Evolutionary conservation across 35 echinoderm and acorn worm species (phyloP).

Genomic region (Diadema setosum): DNA sequence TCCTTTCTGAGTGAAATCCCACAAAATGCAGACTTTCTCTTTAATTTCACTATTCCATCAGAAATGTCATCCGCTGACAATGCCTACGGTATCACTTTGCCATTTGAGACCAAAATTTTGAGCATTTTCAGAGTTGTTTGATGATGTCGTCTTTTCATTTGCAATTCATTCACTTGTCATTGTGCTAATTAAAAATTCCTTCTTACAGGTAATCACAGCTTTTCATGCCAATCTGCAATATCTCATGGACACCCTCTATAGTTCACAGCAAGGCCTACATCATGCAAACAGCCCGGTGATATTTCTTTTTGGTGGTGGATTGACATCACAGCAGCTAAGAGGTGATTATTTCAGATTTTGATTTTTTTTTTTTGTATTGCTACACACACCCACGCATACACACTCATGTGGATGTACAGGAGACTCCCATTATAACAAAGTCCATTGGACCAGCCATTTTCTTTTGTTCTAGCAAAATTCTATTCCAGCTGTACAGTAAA

Average conservation of each 20-base stretch:
- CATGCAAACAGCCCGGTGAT: conserved; percentile 73
- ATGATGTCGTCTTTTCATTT: neutral
- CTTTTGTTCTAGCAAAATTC: no score
- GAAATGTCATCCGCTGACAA: neutral
- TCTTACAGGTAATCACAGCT: conserved; percentile 47
- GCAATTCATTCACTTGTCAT: no score
- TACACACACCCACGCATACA: no score
- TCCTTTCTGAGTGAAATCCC: no score
- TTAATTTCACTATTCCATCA: neutral
- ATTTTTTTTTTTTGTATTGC: neutral
- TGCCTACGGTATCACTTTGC: neutral
- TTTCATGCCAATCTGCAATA: conserved; percentile 89
- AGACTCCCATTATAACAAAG: no score
- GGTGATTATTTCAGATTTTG: conserved; percentile 26
- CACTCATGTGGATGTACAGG: no score
- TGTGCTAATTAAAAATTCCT: no score
- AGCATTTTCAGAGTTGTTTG: neutral
- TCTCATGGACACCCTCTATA: conserved; percentile 65
- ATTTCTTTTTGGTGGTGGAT: conserved; percentile 88
- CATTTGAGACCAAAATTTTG: neutral
- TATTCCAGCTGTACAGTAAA: no score
- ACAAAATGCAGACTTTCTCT: neutral
- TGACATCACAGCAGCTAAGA: conserved; percentile 53
- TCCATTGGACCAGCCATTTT: no score
- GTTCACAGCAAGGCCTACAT: neutral